Evolutionary conservation across 2,888 invertebrate genomes (phyloP), one percentile per base, ranked within the genome.

Genomic region (Protophormia terraenovae): DNA sequence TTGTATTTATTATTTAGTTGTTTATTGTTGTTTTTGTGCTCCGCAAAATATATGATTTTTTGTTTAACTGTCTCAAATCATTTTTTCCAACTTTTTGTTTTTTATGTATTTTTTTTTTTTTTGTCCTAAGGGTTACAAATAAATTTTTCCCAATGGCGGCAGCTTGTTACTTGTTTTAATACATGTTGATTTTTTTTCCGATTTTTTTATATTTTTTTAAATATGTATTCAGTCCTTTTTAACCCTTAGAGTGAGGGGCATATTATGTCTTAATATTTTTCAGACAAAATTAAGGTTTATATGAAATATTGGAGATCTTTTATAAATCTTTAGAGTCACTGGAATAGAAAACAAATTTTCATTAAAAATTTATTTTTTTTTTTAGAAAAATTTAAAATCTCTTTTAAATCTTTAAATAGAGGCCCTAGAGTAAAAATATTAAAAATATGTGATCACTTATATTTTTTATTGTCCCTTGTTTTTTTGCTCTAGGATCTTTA

Each of bases 91-190:
- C 14, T 24, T 32, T 60, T 10, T 22, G 2, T 4, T n/a, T n/a
- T 50, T 22, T 50, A 24, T 27, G 19, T 45, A 1, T 67, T 27
- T 41, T 45, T 67, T 27, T 67, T 32, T 35, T 35, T 45, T 38
- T 55, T 50, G 16, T 76, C 62, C 69, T 76, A 71, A 82, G 76
- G 62, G 45, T 64, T 60, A 69, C 60, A 71, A 69, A 38, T 41
- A 53, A 45, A 45, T 27, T 62, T 64, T 71, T 82, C 12, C 45
- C 55, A 35, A 82, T 71, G 71, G 76, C 76, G 75, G 67, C 60
- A 62, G 75, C 38, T 64, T 66, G 58, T 55, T 67, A 58, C 29
- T 53, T 41, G 50, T 24, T n/a, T n/a, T 71, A 35, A 35, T 50
- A 38, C 22, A 53, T 53, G 24, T 19, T 53, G 14, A 22, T 41